Evolutionary conservation across 2,113 vertebrate species (phyloP).

Genomic region (Butorides virescens): DNA sequence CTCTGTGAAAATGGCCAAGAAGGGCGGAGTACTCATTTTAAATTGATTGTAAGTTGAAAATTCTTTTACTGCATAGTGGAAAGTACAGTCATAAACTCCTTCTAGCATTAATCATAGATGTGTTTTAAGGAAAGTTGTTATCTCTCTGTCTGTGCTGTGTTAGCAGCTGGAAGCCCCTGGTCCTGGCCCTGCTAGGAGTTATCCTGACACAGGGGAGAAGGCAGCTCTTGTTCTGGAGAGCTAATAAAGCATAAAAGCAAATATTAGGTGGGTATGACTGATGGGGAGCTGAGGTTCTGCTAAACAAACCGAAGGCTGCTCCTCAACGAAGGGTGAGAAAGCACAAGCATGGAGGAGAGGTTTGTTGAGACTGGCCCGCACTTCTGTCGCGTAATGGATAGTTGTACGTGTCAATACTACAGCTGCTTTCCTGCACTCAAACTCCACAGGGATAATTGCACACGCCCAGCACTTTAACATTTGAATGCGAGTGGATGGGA

Average conservation of each 20-base stretch:
- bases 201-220: not conserved
- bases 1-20: constrained; percentile 12
- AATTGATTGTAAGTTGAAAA: constrained; percentile 18
- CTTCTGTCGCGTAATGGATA: not conserved
- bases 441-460: not conserved
- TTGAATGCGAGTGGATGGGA: not conserved
- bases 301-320: not conserved
- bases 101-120: constrained; percentile 19
- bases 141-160: not conserved
- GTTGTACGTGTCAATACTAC: not conserved
- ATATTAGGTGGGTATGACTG: not conserved
- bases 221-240: not conserved
- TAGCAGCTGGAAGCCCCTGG: constrained; percentile 10
- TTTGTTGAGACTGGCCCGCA: accelerated
- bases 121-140: not conserved
- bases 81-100: constrained; percentile 28
- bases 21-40: constrained; percentile 31
- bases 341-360: not conserved
- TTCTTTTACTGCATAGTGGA: constrained; percentile 41
- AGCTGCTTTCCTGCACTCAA: not conserved
- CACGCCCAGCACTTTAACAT: not conserved
- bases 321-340: not conserved
- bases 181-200: not conserved
- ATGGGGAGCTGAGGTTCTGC: not conserved
- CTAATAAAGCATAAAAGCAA: not conserved